Percentiles rank a stretch among this genome's conserved stretches.
Evolutionary conservation across 2,888 invertebrate species (phyloP).

Genomic region (Xestia rhomboidea): DNA sequence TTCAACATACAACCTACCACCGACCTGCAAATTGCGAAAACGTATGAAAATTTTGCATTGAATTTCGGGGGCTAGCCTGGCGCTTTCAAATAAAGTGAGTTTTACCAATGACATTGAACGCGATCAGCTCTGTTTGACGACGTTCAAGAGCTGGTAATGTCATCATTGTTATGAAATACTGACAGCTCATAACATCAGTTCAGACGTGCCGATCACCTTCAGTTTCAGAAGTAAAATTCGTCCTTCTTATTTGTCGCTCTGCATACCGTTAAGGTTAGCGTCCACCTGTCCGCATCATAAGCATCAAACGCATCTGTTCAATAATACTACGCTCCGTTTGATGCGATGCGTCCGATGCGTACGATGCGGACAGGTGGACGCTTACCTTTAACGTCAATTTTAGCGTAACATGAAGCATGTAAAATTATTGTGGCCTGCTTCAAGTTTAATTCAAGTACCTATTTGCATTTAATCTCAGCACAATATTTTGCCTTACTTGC

Average conservation of each 20-base stretch:
- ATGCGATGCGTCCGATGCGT: no score
- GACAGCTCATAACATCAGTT: not conserved
- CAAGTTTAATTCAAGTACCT: constrained; percentile 18
- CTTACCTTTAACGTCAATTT: not conserved
- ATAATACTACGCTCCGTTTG: no score
- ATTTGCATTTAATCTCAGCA: constrained; percentile 25
- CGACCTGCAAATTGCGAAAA: not conserved
- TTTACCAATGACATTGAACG: not conserved
- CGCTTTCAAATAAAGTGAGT: not conserved
- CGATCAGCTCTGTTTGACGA: not conserved
- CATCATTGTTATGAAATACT: not conserved
- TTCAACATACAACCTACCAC: not conserved
- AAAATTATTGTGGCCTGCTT: not conserved
- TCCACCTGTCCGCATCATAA: no score
- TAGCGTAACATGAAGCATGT: not conserved
- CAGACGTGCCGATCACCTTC: not conserved
- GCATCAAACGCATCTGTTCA: no score
- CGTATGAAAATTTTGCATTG: not conserved
- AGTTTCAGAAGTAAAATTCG: not conserved
- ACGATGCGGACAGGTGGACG: no score
- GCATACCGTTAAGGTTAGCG: no score
- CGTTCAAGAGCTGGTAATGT: not conserved
- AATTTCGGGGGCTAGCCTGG: not conserved
- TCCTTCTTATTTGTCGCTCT: not conserved
- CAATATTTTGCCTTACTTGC: constrained; percentile 25